phyloP scores from a whole-genome alignment of 2,888 invertebrate species.

The Gortyna flavago region DNA sequence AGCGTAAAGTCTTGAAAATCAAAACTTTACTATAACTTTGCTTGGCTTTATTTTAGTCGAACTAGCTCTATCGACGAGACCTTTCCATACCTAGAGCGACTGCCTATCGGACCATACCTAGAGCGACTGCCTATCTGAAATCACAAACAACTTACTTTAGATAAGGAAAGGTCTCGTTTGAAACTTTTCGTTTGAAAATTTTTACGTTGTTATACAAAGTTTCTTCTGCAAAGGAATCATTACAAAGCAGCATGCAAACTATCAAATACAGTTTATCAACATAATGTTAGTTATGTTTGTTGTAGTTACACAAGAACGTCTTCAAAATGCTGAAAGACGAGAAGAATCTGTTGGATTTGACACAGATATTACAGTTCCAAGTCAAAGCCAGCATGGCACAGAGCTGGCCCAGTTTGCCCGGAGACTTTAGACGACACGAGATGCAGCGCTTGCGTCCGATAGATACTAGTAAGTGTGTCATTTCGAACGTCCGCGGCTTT shows the following conservation, averaged over 20 bases:
- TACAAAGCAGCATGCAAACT: conserved; percentile 13
- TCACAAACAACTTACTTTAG: too few relatives aligned
- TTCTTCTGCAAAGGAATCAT: neutral
- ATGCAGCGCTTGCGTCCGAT: conserved; percentile 3
- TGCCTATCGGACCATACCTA: too few relatives aligned
- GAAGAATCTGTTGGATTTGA: conserved; percentile 30
- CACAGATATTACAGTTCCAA: conserved; percentile 38
- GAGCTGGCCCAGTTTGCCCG: conserved; percentile 33
- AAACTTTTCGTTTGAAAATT: neutral
- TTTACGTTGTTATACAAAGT: neutral
- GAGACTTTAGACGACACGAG: conserved; percentile 1
- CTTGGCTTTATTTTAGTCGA: conserved; percentile 22
- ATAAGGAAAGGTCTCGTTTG: neutral
- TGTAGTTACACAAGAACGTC: conserved; percentile 22
- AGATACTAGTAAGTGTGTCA: conserved; percentile 11
- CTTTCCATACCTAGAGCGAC: neutral
- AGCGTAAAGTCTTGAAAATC: conserved; percentile 25
- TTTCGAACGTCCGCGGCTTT: conserved; percentile 51
- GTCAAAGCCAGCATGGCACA: conserved; percentile 12
- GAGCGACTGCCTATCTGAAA: too few relatives aligned
- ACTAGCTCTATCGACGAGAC: neutral
- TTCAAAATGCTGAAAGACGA: conserved; percentile 12
- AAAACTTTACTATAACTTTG: too few relatives aligned
- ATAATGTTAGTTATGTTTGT: conserved; percentile 30
- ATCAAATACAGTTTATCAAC: conserved; percentile 34